Percentiles rank a stretch among this genome's conserved stretches.
Evolutionary conservation across 2,888 invertebrate genomes (phyloP).

Genomic region (Trachelus stipa): DNA sequence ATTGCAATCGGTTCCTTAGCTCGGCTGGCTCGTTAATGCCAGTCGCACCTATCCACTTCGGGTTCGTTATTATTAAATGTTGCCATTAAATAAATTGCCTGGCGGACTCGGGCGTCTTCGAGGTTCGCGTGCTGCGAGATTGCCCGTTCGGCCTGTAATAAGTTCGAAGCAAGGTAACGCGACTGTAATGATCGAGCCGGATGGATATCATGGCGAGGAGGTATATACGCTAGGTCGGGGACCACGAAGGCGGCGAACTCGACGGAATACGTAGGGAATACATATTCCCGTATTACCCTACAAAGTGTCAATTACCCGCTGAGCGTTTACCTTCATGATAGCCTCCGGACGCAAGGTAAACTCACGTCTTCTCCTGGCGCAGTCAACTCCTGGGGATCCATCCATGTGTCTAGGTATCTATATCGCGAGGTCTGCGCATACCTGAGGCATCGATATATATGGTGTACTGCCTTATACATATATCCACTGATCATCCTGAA

Average conservation of each 20-base stretch:
- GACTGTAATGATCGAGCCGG: constrained; percentile 30
- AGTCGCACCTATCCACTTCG: neutral
- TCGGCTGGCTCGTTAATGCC: neutral
- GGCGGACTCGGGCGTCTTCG: neutral
- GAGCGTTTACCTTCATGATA: constrained; percentile 1
- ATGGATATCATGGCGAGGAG: neutral
- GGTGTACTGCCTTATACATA: neutral
- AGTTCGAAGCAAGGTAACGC: constrained; percentile 20
- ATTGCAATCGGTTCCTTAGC: neutral
- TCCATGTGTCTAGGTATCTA: neutral
- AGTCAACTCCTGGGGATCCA: neutral
- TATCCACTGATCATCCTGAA: neutral
- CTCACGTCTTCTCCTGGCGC: neutral
- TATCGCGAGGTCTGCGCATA: neutral
- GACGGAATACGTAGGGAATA: neutral
- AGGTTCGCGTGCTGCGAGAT: constrained; percentile 14
- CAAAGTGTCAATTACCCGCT: constrained; percentile 46
- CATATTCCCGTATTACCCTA: neutral
- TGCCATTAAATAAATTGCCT: constrained; percentile 43
- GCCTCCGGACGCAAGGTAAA: neutral
- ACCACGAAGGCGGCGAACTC: neutral
- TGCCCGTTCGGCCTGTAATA: constrained; percentile 18
- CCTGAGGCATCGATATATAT: neutral
- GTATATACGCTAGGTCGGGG: neutral
- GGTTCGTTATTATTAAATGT: constrained; percentile 43